These are phyloP conservation scores for Probaryconus sp. DNA, from an alignment of 1,140 invertebrate species.

Conservation along the genomic window DNA sequence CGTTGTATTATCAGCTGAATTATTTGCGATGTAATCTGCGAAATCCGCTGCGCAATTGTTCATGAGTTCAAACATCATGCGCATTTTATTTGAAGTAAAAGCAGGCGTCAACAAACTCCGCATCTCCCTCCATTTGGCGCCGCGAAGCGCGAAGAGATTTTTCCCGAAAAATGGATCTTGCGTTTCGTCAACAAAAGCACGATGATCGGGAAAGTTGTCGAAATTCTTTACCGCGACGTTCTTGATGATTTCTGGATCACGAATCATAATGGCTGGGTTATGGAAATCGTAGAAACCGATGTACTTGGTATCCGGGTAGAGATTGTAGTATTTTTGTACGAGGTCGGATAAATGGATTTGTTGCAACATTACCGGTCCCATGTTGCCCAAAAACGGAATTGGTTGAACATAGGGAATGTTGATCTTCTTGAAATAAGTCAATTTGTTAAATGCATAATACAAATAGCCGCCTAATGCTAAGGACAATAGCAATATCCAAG, in stretches of 20 bases:
- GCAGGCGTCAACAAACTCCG: conserved; percentile 72
- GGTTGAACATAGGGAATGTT: conserved; percentile 47
- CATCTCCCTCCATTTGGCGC: conserved; percentile 73
- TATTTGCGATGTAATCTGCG: conserved; percentile 29
- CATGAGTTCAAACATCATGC: conserved; percentile 70
- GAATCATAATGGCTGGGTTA: conserved; percentile 51
- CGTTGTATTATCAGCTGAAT: conserved; percentile 9
- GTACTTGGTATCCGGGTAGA: conserved; percentile 45
- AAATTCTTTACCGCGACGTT: conserved; percentile 82
- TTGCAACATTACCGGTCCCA: conserved; percentile 24
- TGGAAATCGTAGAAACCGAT: conserved; percentile 67
- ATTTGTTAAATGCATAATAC: conserved; percentile 22
- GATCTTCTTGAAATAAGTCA: conserved; percentile 46
- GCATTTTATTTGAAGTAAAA: conserved; percentile 76
- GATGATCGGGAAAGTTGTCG: conserved; percentile 81
- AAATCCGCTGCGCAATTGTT: conserved; percentile 60
- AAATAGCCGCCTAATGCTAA: conserved; percentile 23
- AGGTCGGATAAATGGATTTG: conserved; percentile 31
- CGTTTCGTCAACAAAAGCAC: conserved; percentile 71
- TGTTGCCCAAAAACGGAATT: conserved; percentile 52
- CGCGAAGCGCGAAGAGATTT: conserved; percentile 78
- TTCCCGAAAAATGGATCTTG: conserved; percentile 78
- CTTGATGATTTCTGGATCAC: conserved; percentile 60
- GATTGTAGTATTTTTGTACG: conserved; percentile 36
- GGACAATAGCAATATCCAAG: conserved; percentile 11